phyloP scores from a whole-genome alignment of 2,113 vertebrate genomes.

The Alouatta palliata region DNA sequence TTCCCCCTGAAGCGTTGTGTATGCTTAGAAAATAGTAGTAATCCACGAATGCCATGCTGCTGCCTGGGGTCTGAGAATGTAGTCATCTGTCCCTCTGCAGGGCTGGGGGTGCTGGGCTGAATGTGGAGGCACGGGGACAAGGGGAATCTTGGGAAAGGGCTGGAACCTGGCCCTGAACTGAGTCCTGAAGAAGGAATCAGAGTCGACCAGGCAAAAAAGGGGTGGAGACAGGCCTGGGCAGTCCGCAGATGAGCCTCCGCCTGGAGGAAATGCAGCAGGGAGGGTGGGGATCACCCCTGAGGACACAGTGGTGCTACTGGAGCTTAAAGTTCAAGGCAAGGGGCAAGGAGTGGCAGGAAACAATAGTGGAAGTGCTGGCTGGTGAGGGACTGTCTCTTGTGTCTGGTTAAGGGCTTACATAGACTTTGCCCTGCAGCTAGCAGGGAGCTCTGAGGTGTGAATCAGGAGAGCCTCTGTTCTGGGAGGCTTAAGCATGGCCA shows the following conservation, averaged over 20 bases:
- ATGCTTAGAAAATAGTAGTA: neutral
- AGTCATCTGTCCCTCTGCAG: neutral
- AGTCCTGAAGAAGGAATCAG: neutral
- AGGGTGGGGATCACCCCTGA: neutral
- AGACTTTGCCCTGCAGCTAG: slow-evolving; percentile 50
- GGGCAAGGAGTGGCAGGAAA: slow-evolving; percentile 55
- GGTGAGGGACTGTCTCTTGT: neutral
- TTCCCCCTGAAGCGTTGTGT: neutral
- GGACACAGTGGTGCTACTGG: neutral
- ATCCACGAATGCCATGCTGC: neutral
- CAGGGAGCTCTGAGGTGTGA: neutral
- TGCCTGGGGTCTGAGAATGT: neutral
- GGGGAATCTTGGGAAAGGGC: neutral
- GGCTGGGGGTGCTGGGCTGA: no score
- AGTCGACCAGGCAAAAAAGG: neutral
- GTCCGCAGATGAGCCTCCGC: neutral
- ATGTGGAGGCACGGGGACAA: neutral
- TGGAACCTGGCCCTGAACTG: neutral
- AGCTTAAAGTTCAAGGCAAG: slow-evolving; percentile 59
- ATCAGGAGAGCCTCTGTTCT: neutral
- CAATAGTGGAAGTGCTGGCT: neutral
- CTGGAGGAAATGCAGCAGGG: neutral
- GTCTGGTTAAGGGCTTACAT: neutral
- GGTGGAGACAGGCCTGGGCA: neutral
- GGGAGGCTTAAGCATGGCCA: no score